Percentiles rank a stretch among this genome's conserved stretches.
phyloP scores from a whole-genome alignment of 2,888 invertebrate genomes.

The Meiosimyza platycephala region DNA sequence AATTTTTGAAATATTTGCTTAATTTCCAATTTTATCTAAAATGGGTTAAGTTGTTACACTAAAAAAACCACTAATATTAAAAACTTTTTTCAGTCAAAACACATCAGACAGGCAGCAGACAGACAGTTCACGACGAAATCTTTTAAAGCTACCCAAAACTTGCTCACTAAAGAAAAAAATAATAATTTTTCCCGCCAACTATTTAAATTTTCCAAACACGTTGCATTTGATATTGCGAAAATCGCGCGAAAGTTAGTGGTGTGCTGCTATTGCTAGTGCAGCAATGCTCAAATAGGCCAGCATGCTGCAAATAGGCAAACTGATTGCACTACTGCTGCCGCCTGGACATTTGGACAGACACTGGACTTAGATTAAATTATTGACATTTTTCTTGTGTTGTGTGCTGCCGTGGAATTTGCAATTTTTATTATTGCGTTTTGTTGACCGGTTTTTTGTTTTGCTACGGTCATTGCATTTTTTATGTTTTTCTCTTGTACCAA shows the following conservation, averaged over 20 bases:
- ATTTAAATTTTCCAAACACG: constrained; percentile 22
- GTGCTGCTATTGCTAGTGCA: constrained; percentile 36
- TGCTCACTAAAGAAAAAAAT: neutral
- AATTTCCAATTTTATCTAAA: too few relatives aligned
- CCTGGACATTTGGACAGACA: too few relatives aligned
- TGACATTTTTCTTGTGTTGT: constrained; percentile 24
- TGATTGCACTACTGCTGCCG: constrained; percentile 26
- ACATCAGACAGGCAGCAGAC: neutral
- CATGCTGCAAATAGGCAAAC: constrained; percentile 18
- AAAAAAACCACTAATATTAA: neutral
- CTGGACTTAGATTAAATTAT: constrained; percentile 27
- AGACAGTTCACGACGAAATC: neutral
- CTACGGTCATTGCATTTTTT: neutral
- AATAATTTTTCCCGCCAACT: neutral
- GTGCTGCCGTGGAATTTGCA: constrained; percentile 12
- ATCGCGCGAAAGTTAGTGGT: constrained; percentile 13
- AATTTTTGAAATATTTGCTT: too few relatives aligned
- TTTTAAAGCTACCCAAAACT: neutral
- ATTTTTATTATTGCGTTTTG: constrained; percentile 18
- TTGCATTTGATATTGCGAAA: neutral
- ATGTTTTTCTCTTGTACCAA: neutral
- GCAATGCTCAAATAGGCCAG: constrained; percentile 48
- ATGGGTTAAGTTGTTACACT: too few relatives aligned
- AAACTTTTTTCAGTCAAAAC: neutral
- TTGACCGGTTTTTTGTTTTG: neutral